These are phyloP conservation scores for Chlorops oryzae DNA, from an alignment of 1,140 invertebrate species.

Conservation along the genomic window DNA sequence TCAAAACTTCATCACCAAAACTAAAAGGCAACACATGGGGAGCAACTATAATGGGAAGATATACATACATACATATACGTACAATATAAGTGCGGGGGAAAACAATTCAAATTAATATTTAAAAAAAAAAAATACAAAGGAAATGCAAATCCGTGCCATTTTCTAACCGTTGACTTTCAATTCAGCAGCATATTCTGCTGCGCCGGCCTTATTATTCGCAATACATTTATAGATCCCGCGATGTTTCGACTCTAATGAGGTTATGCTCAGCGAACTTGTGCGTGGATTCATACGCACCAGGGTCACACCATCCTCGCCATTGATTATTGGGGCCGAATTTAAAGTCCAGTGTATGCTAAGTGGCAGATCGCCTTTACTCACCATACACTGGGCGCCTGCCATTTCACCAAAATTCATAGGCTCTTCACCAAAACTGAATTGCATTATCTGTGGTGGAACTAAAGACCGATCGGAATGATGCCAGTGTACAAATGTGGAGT, in stretches of 20 bases:
- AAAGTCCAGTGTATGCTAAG: constrained; percentile 61
- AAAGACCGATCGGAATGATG: constrained; percentile 26
- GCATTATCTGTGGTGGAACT: constrained; percentile 61
- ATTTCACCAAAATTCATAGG: constrained; percentile 56
- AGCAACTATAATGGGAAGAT: constrained; percentile 50
- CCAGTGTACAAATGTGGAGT: too few relatives aligned
- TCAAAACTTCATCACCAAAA: constrained; percentile 59
- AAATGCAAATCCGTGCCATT: background rate
- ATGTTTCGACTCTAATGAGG: constrained; percentile 55
- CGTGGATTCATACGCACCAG: constrained; percentile 49
- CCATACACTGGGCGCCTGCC: constrained; percentile 58
- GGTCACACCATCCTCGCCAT: constrained; percentile 33
- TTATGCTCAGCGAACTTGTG: constrained; percentile 52
- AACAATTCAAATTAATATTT: constrained; percentile 16
- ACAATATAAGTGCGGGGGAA: background rate
- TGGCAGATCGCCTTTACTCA: constrained; percentile 66
- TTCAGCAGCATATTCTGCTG: constrained; percentile 51
- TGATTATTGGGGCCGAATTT: constrained; percentile 48
- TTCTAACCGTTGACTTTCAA: constrained; percentile 54
- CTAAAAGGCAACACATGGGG: constrained; percentile 60
- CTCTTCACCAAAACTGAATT: constrained; percentile 59
- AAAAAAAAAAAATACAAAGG: constrained; percentile 14
- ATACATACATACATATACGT: too few relatives aligned
- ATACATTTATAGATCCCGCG: constrained; percentile 63
- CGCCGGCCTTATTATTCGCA: constrained; percentile 57